Evolutionary conservation across 2,113 vertebrate species (phyloP).

Genomic region (Entosphenus tridentatus): DNA sequence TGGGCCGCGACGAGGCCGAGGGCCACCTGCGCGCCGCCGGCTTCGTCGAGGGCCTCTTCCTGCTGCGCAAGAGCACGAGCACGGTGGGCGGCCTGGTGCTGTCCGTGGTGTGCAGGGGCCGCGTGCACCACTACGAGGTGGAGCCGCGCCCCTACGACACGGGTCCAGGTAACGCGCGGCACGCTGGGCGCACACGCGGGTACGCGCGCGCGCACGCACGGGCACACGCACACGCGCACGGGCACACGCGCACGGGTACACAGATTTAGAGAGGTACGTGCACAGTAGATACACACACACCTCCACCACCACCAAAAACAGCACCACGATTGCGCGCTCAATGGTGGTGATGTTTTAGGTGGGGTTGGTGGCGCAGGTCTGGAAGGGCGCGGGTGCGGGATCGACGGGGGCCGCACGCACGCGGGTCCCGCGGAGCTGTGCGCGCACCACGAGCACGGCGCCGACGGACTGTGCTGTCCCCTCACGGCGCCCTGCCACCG

Average conservation of each 20-base stretch:
- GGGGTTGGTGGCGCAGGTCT: no score
- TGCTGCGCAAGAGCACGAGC: conserved; percentile 70
- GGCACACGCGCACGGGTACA: no score
- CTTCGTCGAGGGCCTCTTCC: conserved; percentile 64
- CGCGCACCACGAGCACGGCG: conserved; percentile 64
- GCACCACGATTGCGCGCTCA: no score
- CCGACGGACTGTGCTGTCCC: conserved; percentile 52
- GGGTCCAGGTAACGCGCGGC: no score
- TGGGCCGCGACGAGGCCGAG: conserved; percentile 57
- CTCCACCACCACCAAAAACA: no score
- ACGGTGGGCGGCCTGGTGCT: conserved; percentile 78
- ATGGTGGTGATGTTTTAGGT: no score
- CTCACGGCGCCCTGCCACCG: conserved; percentile 67
- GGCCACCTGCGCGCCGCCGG: conserved; percentile 66
- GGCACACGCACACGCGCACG: no score
- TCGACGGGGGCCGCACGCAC: conserved; percentile 53
- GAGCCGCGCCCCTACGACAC: conserved; percentile 81
- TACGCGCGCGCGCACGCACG: no score
- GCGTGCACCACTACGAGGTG: conserved; percentile 62
- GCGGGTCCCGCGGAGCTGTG: conserved; percentile 77
- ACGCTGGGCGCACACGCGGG: no score
- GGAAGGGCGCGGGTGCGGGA: conserved; percentile 24
- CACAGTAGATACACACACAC: no score
- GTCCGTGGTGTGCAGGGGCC: conserved; percentile 45
- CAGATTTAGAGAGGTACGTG: no score